A percentile compares a stretch with the other conserved stretches of the same genome.
Conservation (phyloP, 1,140 invertebrate genomes). For the Polypedilum pembai region DNA sequence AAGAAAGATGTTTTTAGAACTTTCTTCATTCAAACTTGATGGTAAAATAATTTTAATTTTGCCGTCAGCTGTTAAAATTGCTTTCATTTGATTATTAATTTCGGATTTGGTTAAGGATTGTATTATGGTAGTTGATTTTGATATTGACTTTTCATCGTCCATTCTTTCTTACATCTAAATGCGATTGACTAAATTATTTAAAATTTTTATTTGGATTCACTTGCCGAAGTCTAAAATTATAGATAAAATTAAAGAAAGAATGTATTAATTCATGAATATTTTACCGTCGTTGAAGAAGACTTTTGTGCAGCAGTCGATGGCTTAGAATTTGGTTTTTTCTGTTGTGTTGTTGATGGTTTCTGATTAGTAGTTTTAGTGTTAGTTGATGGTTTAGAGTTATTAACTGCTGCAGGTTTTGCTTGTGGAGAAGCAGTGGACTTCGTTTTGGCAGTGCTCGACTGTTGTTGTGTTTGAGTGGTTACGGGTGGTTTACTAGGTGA, state of each 20-base stretch:
- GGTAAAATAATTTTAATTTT: conserved; percentile 16
- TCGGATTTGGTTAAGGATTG: neutral
- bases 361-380: neutral
- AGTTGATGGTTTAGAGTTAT: neutral
- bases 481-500: neutral
- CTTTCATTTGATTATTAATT: conserved; percentile 25
- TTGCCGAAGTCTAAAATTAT: neutral
- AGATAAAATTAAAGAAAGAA: neutral
- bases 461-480: neutral
- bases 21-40: neutral
- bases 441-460: neutral
- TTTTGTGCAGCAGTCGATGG: neutral
- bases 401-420: neutral
- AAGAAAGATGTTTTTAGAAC: neutral
- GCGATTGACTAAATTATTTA: conserved; percentile 21
- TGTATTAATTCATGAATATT: neutral
- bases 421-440: neutral
- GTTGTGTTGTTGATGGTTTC: neutral
- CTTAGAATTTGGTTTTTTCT: neutral
- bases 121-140: neutral
- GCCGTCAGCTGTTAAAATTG: neutral
- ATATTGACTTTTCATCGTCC: neutral
- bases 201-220: neutral
- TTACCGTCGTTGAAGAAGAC: neutral
- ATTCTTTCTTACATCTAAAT: neutral